These are phyloP conservation scores for Sesia apiformis DNA, from an alignment of 2,888 invertebrate species.

Conservation along the genomic window DNA sequence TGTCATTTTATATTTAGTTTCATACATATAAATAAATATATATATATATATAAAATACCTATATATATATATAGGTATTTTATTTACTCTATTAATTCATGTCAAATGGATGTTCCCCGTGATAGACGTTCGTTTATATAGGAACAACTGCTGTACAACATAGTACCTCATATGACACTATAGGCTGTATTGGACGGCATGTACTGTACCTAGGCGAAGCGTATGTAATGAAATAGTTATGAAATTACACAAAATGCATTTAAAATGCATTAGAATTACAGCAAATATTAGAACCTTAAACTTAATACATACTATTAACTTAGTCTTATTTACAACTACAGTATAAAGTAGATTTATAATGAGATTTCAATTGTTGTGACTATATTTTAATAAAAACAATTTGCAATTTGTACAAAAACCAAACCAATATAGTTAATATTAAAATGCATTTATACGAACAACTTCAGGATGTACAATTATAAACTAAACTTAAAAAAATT, in stretches of 20 bases:
- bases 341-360: slow-evolving; percentile 5
- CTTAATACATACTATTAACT: slow-evolving; percentile 9
- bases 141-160: too few species aligned
- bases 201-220: not conserved
- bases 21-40: not conserved
- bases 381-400: not conserved
- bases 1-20: too few species aligned
- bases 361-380: slow-evolving; percentile 18
- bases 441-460: too few species aligned
- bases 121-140: too few species aligned
- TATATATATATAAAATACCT: not conserved
- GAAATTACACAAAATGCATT: slow-evolving; percentile 29
- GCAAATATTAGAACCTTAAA: slow-evolving; percentile 16
- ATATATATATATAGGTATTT: not conserved
- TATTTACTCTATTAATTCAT: not conserved
- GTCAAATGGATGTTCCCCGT: too few species aligned
- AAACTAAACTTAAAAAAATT: too few species aligned
- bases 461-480: too few species aligned
- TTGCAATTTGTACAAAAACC: too few species aligned
- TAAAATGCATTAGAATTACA: slow-evolving; percentile 31
- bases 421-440: too few species aligned
- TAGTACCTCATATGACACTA: too few species aligned
- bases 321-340: not conserved
- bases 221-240: not conserved
- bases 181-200: not conserved